Evolutionary conservation across 2,113 vertebrate species (phyloP).

Genomic region (Psammodynastes pulverulentus): DNA sequence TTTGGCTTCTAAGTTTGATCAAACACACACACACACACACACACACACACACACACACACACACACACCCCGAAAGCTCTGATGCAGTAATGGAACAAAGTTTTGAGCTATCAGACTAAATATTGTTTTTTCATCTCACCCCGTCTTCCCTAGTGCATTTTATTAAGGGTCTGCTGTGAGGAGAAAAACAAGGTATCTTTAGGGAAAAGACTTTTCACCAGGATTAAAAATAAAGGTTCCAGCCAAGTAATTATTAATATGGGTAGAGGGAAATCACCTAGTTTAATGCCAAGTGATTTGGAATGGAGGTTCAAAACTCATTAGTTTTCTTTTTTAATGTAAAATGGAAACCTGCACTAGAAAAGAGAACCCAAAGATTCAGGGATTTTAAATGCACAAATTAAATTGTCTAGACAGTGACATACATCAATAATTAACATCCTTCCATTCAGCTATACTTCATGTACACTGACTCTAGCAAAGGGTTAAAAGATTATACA

Average conservation of each 20-base stretch:
- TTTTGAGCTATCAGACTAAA: conserved; percentile 43
- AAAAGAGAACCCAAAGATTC: conserved; percentile 5
- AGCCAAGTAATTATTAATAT: conserved; percentile 58
- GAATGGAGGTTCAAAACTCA: not conserved
- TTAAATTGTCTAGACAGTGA: conserved; percentile 18
- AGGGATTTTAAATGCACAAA: not conserved
- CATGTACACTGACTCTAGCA: not conserved
- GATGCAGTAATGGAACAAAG: conserved; percentile 59
- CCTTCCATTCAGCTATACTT: not conserved
- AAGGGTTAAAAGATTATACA: not conserved
- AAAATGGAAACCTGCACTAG: not conserved
- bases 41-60: no score
- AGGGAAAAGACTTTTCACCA: conserved; percentile 59
- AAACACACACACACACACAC: no score
- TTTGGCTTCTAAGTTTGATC: no score
- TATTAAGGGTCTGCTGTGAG: conserved; percentile 55
- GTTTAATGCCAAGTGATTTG: conserved; percentile 25
- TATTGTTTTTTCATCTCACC: not conserved
- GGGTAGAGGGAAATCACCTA: conserved; percentile 20
- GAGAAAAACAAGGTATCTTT: conserved; percentile 65
- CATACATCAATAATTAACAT: conserved; percentile 2
- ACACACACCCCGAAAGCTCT: conserved; percentile 37
- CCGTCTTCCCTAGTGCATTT: conserved; percentile 6
- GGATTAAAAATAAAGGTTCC: conserved; percentile 52
- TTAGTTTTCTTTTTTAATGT: conserved; percentile 45